Evolutionary conservation across 2,113 vertebrate genomes (phyloP).

Genomic region (Leucopternis melanops): DNA sequence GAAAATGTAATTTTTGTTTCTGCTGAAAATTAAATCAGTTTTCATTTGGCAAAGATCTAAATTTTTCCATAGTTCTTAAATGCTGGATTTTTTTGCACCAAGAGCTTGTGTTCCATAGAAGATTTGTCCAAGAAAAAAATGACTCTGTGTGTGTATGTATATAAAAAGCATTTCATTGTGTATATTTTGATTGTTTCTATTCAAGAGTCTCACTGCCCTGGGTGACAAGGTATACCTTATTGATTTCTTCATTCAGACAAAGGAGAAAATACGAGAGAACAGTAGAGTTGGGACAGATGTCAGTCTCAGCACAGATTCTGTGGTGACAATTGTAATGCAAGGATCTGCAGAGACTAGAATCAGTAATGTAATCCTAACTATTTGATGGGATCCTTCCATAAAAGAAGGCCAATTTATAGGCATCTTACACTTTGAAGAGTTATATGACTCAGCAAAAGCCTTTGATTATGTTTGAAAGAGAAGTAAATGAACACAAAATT

Average conservation of each 20-base stretch:
- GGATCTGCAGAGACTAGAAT: neutral
- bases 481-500: neutral
- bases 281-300: neutral
- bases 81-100: neutral
- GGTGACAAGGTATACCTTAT: neutral
- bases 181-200: neutral
- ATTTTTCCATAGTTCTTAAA: neutral
- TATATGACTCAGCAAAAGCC: neutral
- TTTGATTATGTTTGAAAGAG: neutral
- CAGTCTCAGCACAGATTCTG: neutral
- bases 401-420: neutral
- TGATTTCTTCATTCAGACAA: neutral
- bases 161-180: neutral
- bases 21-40: neutral
- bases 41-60: neutral
- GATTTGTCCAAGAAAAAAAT: neutral
- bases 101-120: neutral
- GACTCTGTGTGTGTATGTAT: no score
- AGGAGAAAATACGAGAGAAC: neutral
- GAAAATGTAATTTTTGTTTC: neutral
- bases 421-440: neutral
- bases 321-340: neutral
- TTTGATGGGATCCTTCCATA: neutral
- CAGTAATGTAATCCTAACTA: neutral
- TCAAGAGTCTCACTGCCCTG: neutral